Conservation (phyloP, 2,797 vertebrate species). For the Tangara arthus region DNA sequence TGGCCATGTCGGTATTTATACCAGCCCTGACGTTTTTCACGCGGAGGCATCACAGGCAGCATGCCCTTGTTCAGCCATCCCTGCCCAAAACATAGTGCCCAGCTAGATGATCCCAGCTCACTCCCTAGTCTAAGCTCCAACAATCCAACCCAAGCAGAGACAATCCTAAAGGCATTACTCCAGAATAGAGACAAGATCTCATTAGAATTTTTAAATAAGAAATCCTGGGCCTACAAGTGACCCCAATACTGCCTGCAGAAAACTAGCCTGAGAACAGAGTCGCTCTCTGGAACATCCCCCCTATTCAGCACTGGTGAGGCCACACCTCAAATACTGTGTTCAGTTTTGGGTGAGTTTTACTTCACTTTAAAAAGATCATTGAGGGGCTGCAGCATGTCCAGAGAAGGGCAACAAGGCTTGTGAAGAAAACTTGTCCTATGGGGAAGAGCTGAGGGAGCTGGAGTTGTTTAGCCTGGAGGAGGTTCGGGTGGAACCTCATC, state of each 20-base stretch:
- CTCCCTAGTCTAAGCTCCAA: background rate
- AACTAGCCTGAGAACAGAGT: background rate
- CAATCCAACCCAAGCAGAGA: background rate
- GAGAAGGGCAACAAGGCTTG: background rate
- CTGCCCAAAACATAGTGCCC: background rate
- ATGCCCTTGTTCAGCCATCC: background rate
- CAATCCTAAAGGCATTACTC: conserved; percentile 4
- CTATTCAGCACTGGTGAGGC: background rate
- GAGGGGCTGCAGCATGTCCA: background rate
- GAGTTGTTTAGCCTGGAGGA: background rate
- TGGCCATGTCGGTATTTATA: rapidly evolving
- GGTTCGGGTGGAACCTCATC: background rate
- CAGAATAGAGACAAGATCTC: background rate
- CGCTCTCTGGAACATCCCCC: background rate
- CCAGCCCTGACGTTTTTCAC: rapidly evolving
- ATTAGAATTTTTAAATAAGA: conserved; percentile 12
- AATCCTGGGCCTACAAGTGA: background rate
- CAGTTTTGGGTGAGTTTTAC: background rate
- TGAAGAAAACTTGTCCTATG: background rate
- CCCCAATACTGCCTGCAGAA: background rate
- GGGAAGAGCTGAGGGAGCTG: background rate
- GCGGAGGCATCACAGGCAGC: background rate
- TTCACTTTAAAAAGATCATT: background rate
- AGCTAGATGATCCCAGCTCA: background rate
- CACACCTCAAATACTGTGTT: background rate